Evolutionary conservation across 2,888 invertebrate genomes (phyloP), one percentile per base, ranked within the genome.

Genomic region (Hypena proboscidalis): DNA sequence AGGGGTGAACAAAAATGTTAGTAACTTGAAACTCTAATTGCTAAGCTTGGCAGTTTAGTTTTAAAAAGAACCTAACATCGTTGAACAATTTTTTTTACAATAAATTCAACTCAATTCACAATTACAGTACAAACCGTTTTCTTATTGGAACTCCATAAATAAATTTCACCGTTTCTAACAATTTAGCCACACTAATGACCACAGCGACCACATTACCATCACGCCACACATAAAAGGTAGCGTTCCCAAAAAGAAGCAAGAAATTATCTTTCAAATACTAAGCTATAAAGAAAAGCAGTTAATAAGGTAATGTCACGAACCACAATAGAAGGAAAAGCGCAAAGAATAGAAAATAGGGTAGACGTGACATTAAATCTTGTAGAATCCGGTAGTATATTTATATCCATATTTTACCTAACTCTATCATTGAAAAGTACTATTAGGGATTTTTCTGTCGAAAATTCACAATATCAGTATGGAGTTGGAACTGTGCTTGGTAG

Each of bases 251-350:
- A 59, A 48, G 33, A 41, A 34, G 44, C 31, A 51, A 52, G 20
- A 40, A 67, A 73, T 73, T 74, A 75, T 72, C 72, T 60, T 65
- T 65, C 48, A 56, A 70, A 60, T 58, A 51, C 66, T 47, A 36
- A 56, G 53, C 70, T 55, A 72, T 76, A 74, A 75, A 70, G 67
- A 70, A 67, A 64, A 59, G 27, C 57, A 63, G 73, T 72, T 77
- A 77, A 77, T 76, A 77, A 74, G 76, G 58, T 59, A 68, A 52
- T 64, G 65, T 70, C 77, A 77, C 75, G 75, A 67, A 61, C 60
- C 46, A 34, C 52, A 40, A 45, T 53, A 41, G 35, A 30, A 29
- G 34, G 14, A 13, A 43, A 52, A 10, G 32, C 46, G 33, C 4
- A 3, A 8, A 55, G 64, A 65, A 9, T 50, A 62, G 13, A 3